Percentiles rank a stretch among this genome's conserved stretches.
phyloP scores from a whole-genome alignment of 1,140 invertebrate species.

The Conus ventricosus region DNA sequence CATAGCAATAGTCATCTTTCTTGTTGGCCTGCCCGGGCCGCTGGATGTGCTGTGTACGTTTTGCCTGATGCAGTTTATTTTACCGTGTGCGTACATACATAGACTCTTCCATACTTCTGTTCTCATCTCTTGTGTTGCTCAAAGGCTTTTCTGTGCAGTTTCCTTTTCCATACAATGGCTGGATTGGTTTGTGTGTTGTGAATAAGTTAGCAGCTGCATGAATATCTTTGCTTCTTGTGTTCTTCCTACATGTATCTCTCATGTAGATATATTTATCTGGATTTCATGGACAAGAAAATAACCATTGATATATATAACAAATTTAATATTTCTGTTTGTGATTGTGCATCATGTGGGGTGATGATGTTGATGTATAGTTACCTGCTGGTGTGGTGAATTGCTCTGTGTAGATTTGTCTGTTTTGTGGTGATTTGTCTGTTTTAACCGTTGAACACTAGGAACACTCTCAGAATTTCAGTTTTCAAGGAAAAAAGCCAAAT shows the following conservation, averaged over 20 bases:
- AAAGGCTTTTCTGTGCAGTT: not conserved
- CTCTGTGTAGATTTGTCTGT: not conserved
- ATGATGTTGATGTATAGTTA: not conserved
- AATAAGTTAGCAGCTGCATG: not conserved
- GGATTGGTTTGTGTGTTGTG: not conserved
- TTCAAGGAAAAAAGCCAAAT: too few species aligned
- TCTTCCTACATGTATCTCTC: not conserved
- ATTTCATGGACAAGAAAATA: too few species aligned
- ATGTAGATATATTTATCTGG: not conserved
- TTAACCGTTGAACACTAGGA: too few species aligned
- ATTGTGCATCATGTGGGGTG: not conserved
- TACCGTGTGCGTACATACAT: not conserved
- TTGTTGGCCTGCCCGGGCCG: not conserved
- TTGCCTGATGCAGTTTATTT: not conserved
- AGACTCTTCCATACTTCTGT: not conserved
- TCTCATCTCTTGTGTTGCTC: not conserved
- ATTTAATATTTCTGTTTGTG: not conserved
- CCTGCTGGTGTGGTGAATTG: not conserved
- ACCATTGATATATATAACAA: not conserved
- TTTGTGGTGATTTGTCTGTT: not conserved
- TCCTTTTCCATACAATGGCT: not conserved
- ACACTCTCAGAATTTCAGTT: too few species aligned
- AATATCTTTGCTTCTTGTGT: not conserved
- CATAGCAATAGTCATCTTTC: conserved; percentile 3
- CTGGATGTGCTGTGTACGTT: not conserved